Percentiles rank a stretch among this genome's conserved stretches.
phyloP scores from a whole-genome alignment of 1,140 invertebrate genomes.

The Sweltsa coloradensis region DNA sequence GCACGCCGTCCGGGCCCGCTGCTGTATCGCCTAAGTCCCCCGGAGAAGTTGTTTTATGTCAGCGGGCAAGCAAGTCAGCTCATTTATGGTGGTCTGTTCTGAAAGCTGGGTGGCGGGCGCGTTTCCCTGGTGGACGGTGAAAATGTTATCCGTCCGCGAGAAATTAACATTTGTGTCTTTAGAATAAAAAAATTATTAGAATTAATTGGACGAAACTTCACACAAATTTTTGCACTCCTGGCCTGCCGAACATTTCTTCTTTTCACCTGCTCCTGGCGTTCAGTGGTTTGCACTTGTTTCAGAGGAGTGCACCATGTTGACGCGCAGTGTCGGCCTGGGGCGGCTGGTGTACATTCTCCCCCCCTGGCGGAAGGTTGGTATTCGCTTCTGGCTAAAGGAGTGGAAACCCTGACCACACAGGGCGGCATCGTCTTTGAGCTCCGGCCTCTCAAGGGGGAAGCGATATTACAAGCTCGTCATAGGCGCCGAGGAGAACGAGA shows the following conservation, averaged over 20 bases:
- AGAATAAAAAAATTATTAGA: too few relatives aligned
- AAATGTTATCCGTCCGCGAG: too few relatives aligned
- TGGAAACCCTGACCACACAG: conserved; percentile 38
- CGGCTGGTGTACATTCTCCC: conserved; percentile 27
- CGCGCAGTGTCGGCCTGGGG: conserved; percentile 17
- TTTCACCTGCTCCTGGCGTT: neutral
- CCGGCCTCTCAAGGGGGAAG: conserved; percentile 25
- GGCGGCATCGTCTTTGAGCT: conserved; percentile 34
- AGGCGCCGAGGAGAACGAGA: conserved; percentile 35
- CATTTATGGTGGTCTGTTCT: too few relatives aligned
- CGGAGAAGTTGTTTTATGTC: too few relatives aligned
- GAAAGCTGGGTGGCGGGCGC: too few relatives aligned
- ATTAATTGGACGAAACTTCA: neutral
- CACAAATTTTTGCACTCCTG: too few relatives aligned
- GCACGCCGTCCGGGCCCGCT: too few relatives aligned
- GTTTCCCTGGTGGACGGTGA: too few relatives aligned
- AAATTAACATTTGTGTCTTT: too few relatives aligned
- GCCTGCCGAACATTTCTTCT: too few relatives aligned
- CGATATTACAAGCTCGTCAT: conserved; percentile 32
- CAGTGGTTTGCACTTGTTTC: neutral
- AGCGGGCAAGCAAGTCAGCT: too few relatives aligned
- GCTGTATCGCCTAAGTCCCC: too few relatives aligned
- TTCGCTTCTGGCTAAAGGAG: conserved; percentile 38
- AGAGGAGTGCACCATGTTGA: conserved; percentile 26
- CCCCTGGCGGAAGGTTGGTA: conserved; percentile 30